Percentiles rank a stretch among this genome's conserved stretches.
Evolutionary conservation across 2,888 invertebrate genomes (phyloP).

Genomic region (Gibbula magus): DNA sequence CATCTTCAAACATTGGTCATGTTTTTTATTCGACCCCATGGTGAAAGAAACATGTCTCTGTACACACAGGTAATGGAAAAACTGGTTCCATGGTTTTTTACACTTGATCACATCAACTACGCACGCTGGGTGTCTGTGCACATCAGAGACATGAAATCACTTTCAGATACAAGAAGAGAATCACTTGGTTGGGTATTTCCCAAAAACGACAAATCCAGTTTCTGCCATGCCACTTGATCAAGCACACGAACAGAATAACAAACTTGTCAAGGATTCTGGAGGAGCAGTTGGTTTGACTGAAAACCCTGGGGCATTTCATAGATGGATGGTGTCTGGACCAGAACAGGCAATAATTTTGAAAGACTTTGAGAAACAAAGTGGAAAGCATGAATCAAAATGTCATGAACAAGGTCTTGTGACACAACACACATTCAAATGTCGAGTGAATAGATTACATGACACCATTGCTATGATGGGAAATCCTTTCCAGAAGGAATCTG

Average conservation of each 20-base stretch:
- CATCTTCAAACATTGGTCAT: constrained; percentile 28
- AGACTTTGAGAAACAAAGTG: constrained; percentile 29
- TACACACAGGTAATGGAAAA: constrained; percentile 25
- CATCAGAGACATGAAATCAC: constrained; percentile 16
- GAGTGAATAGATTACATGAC: constrained; percentile 25
- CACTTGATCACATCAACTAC: constrained; percentile 35
- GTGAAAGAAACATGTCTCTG: constrained; percentile 23
- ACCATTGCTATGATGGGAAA: constrained; percentile 33
- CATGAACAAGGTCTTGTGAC: constrained; percentile 37
- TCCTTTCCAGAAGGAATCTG: constrained; percentile 31
- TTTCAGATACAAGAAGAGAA: neutral
- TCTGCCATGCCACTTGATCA: constrained; percentile 42
- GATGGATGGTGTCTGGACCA: constrained; percentile 40
- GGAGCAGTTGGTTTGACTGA: constrained; percentile 42
- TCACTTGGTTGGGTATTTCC: neutral
- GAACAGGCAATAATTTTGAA: constrained; percentile 36
- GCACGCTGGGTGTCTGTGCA: constrained; percentile 39
- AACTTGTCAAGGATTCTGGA: constrained; percentile 37
- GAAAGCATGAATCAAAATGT: constrained; percentile 23
- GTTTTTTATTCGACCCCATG: constrained; percentile 25
- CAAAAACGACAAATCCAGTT: constrained; percentile 27
- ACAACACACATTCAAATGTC: constrained; percentile 34
- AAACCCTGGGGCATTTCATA: constrained; percentile 31
- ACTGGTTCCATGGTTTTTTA: constrained; percentile 38
- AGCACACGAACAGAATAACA: constrained; percentile 45